These are phyloP conservation scores for Lethrus apterus DNA, from an alignment of 1,140 invertebrate species.

Conservation along the genomic window DNA sequence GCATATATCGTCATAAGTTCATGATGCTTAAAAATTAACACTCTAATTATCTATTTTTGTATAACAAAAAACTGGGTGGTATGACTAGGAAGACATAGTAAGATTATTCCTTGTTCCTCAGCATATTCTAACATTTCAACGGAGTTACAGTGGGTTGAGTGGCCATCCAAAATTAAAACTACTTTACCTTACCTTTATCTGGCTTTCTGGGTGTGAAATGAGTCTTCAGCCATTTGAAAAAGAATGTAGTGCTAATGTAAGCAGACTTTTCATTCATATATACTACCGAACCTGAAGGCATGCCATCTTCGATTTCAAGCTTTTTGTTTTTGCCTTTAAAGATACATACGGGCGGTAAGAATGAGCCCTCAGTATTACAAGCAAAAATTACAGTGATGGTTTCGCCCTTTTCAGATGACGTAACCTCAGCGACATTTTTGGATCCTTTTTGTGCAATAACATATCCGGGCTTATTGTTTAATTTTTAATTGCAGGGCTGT, in stretches of 20 bases:
- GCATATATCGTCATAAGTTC: no score
- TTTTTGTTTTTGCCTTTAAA: constrained; percentile 35
- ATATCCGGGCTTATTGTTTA: constrained; percentile 26
- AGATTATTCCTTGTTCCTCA: constrained; percentile 1
- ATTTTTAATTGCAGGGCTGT: constrained; percentile 15
- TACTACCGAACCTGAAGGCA: constrained; percentile 31
- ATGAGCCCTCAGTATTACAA: constrained; percentile 29
- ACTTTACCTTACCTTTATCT: background rate
- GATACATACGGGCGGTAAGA: constrained; percentile 25
- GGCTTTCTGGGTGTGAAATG: constrained; percentile 4
- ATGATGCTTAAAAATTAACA: no score
- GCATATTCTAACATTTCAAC: constrained; percentile 7
- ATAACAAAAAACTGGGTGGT: no score
- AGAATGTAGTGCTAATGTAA: background rate
- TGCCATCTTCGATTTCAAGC: constrained; percentile 27
- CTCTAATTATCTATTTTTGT: no score
- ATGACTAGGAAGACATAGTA: no score
- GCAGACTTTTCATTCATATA: constrained; percentile 27
- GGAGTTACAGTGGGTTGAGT: constrained; percentile 1
- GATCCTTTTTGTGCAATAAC: constrained; percentile 33
- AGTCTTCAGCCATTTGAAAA: background rate
- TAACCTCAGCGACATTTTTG: constrained; percentile 27
- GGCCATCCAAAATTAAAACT: constrained; percentile 8
- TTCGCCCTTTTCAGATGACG: constrained; percentile 34
- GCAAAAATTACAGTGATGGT: constrained; percentile 33